Evolutionary conservation across 2,888 invertebrate species (phyloP).

Genomic region (Julus scandinavius): DNA sequence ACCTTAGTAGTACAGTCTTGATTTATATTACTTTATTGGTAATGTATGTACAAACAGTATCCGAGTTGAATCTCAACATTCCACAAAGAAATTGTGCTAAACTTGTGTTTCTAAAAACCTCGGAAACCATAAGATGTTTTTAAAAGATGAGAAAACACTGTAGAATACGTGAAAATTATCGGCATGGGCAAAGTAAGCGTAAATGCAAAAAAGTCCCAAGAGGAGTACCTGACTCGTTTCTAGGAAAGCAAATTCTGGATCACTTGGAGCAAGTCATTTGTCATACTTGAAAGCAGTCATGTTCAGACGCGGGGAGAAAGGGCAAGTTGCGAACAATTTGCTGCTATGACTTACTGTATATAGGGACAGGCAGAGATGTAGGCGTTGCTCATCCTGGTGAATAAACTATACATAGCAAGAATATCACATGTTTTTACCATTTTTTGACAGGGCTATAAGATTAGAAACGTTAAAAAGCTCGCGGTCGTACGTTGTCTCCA

Average conservation of each 20-base stretch:
- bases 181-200: not conserved
- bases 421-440: slow-evolving; percentile 27
- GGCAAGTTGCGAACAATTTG: not conserved
- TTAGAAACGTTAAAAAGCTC: not conserved
- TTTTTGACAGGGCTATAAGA: slow-evolving; percentile 3
- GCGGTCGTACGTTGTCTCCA: not conserved
- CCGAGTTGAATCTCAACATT: too few species aligned
- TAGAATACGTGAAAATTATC: not conserved
- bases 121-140: not conserved
- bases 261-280: not conserved
- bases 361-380: not conserved
- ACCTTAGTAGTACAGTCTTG: too few species aligned
- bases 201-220: not conserved
- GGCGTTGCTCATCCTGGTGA: slow-evolving; percentile 19
- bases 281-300: slow-evolving; percentile 1
- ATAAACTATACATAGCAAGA: not conserved
- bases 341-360: not conserved
- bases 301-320: not conserved
- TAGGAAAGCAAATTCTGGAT: not conserved
- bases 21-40: too few species aligned
- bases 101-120: too few species aligned
- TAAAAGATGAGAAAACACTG: not conserved
- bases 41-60: too few species aligned
- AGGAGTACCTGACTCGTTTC: not conserved
- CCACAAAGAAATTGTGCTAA: too few species aligned